Evolutionary conservation across 2,888 invertebrate genomes (phyloP).

Genomic region (Athetis lepigone): DNA sequence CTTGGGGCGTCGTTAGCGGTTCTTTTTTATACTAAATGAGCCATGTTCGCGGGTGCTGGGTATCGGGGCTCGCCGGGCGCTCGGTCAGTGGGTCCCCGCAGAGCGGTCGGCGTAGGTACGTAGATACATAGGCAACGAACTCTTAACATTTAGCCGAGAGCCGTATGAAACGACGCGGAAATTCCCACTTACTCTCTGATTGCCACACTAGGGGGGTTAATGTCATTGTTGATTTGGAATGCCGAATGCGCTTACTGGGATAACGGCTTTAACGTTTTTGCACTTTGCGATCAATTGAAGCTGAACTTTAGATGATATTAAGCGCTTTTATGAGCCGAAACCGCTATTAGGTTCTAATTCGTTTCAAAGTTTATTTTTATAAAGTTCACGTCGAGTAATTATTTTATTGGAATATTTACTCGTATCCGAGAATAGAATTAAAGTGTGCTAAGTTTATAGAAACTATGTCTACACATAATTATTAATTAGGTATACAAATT

Average conservation of each 20-base stretch:
- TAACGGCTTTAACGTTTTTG: constrained; percentile 74
- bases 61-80: constrained; percentile 42
- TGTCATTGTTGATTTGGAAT: constrained; percentile 88
- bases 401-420: not conserved
- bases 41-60: constrained; percentile 24
- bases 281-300: constrained; percentile 65
- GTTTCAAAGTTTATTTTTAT: constrained; percentile 28
- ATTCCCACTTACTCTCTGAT: constrained; percentile 89
- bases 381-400: not conserved
- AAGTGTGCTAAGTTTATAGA: not conserved
- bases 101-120: constrained; percentile 50
- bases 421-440: too few species aligned
- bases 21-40: constrained; percentile 40
- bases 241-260: constrained; percentile 85
- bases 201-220: constrained; percentile 89
- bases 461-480: not conserved
- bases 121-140: constrained; percentile 75
- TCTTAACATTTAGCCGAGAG: constrained; percentile 88
- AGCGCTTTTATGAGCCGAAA: constrained; percentile 56
- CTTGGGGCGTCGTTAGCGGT: constrained; percentile 36
- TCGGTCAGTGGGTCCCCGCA: constrained; percentile 54
- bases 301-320: constrained; percentile 66
- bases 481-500: not conserved
- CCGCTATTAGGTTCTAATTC: constrained; percentile 40
- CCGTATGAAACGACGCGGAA: constrained; percentile 89